Evolutionary conservation across 35 echinoderm and acorn worm species (phyloP), one percentile per base, ranked within the genome.

Genomic region (Stichopus chloronotus): DNA sequence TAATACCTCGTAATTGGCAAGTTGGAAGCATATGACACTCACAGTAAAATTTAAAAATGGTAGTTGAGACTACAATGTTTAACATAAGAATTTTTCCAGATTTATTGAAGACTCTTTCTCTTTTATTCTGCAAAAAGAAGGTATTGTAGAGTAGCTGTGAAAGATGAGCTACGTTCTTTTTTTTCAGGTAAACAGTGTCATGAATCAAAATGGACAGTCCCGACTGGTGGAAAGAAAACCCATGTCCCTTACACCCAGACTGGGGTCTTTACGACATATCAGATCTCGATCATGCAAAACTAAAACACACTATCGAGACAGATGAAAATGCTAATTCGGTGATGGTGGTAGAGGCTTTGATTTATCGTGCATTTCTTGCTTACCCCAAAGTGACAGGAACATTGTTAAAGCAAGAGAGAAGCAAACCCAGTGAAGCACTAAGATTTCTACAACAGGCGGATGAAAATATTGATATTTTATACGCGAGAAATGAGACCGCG

Each of bases 261-360:
- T 85, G 82, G 82, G 82, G 82, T 58, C 55, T 85, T 22, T n/a
- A 85, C 5, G 82, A 85, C 55, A 85, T 85, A 5, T 85, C 82
- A 5, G 55, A 85, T 8, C 82, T 85, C 58, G 82, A 85, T 58
- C 82, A 58, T 58, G 17, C 16, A 5, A 56, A 85, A 58, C 55
- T 85, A 11, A 85, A 85, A 58, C 54, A 53, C 5, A 58, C 55
- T 11, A 58, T 85, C 6, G 82, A 85, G 14, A 85, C 82, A 24
- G 82, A 85, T 20, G 58, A 58, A 14, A 55, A 57, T 58, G 58
- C 10, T 58, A 55, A 85, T 10, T 53, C 5, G n/a, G 8, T 21
- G 5, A 85, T 85, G 82, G 82, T 85, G 7, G 55, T 85, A 6
- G 82, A 85, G 24, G 58, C 55, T 17, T 16, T 58, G 3, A 56